These are phyloP conservation scores for Loxodonta africana DNA, from an alignment of 2,113 vertebrate genomes.

Conservation along the genomic window DNA sequence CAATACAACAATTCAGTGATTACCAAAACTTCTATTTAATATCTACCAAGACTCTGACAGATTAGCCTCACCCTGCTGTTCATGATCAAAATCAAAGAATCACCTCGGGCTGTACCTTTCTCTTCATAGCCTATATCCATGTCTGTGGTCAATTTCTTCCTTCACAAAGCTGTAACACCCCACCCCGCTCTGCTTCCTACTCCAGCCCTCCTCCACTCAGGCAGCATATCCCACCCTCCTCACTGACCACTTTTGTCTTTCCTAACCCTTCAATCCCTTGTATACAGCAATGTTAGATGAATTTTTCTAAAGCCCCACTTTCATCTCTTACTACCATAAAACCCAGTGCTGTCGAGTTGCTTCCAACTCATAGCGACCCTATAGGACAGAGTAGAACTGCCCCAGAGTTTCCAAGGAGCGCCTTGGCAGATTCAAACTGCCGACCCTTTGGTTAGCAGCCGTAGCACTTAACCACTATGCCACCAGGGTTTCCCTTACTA, in stretches of 20 bases:
- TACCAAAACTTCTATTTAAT: background rate
- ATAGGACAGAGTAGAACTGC: too few relatives aligned
- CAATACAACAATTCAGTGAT: background rate
- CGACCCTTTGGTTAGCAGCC: too few relatives aligned
- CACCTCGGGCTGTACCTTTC: background rate
- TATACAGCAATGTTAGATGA: background rate
- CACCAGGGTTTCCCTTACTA: background rate
- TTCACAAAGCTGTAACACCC: background rate
- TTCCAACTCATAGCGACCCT: too few relatives aligned
- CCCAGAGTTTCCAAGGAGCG: too few relatives aligned
- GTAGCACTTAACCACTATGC: too few relatives aligned
- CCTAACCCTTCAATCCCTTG: background rate
- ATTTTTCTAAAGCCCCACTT: background rate
- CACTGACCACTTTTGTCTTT: background rate
- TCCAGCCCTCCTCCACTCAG: background rate
- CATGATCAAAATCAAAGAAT: background rate
- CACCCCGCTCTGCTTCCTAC: background rate
- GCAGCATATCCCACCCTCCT: background rate
- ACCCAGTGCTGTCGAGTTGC: too few relatives aligned
- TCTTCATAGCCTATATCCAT: background rate
- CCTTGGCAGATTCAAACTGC: too few relatives aligned
- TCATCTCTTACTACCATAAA: background rate
- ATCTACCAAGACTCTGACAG: background rate
- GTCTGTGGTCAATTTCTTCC: background rate
- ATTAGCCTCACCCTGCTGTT: background rate